These are phyloP conservation scores for Chaenodraco wilsoni DNA, from an alignment of 2,797 vertebrate species.

Conservation along the genomic window DNA sequence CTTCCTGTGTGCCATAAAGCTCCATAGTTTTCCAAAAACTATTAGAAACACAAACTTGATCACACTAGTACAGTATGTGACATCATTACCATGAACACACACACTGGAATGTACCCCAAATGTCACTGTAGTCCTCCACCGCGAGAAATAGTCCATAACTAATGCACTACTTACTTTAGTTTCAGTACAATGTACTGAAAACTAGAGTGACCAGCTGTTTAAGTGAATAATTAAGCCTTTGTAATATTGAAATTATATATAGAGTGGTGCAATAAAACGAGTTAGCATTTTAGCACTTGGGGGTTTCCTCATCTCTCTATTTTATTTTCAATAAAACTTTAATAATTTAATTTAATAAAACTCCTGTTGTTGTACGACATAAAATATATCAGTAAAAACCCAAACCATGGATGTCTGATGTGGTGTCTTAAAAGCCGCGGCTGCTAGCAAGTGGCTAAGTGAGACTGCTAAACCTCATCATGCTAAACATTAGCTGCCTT, in stretches of 20 bases:
- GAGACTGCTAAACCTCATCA: too few species aligned
- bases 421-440: too few species aligned
- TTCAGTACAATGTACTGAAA: not conserved
- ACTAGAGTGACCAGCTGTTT: not conserved
- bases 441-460: too few species aligned
- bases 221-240: not conserved
- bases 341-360: too few species aligned
- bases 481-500: too few species aligned
- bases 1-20: not conserved
- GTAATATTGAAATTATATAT: not conserved
- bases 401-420: too few species aligned
- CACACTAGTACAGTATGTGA: not conserved
- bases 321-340: too few species aligned
- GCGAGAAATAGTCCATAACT: conserved; percentile 33
- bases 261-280: too few species aligned
- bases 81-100: not conserved
- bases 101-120: not conserved
- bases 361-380: too few species aligned
- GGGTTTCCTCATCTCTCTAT: too few species aligned
- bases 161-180: conserved; percentile 32
- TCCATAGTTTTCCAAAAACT: conserved; percentile 1
- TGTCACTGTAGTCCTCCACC: not conserved
- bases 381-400: too few species aligned
- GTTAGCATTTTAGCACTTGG: too few species aligned
- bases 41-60: not conserved